Conservation (phyloP, 2,113 vertebrate species). For the Epinephelus cyanopodus region DNA sequence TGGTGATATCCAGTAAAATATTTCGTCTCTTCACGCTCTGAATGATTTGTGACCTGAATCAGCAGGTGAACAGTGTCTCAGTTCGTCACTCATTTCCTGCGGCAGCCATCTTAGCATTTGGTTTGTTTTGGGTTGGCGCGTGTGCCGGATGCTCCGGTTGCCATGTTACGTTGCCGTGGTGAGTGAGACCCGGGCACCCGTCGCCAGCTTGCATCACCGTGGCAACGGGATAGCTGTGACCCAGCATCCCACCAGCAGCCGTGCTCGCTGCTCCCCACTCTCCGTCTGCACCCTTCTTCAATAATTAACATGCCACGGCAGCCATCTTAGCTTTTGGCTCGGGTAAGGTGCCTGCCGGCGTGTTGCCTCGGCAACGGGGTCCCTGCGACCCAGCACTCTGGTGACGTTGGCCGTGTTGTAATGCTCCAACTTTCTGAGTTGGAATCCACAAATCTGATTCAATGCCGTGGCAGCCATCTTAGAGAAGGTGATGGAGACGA, state of each 20-base stretch:
- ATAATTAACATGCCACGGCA: constrained; percentile 75
- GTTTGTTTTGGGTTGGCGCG: background rate
- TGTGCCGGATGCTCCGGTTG: constrained; percentile 29
- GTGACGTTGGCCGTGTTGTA: constrained; percentile 23
- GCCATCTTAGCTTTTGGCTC: constrained; percentile 80
- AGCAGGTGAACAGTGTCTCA: constrained; percentile 9
- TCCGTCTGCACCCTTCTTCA: constrained; percentile 71
- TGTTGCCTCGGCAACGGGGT: constrained; percentile 60
- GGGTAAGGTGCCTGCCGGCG: constrained; percentile 65
- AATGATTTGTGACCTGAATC: background rate
- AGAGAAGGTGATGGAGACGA: constrained; percentile 30
- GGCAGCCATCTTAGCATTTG: constrained; percentile 65
- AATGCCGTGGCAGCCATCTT: constrained; percentile 55
- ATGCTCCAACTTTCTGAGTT: constrained; percentile 45
- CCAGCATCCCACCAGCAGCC: constrained; percentile 62
- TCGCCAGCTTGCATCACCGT: constrained; percentile 59
- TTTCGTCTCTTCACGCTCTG: no score
- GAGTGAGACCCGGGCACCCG: constrained; percentile 24
- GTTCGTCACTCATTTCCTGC: constrained; percentile 11
- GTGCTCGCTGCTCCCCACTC: constrained; percentile 48
- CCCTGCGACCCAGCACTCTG: constrained; percentile 33
- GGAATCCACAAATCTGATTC: constrained; percentile 32
- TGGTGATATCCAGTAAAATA: background rate
- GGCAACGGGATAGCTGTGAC: constrained; percentile 69
- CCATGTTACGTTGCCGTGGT: constrained; percentile 30